Base-by-base conservation (phyloP, 2,113 vertebrate genomes). In the Chaetops frenatus region DNA sequence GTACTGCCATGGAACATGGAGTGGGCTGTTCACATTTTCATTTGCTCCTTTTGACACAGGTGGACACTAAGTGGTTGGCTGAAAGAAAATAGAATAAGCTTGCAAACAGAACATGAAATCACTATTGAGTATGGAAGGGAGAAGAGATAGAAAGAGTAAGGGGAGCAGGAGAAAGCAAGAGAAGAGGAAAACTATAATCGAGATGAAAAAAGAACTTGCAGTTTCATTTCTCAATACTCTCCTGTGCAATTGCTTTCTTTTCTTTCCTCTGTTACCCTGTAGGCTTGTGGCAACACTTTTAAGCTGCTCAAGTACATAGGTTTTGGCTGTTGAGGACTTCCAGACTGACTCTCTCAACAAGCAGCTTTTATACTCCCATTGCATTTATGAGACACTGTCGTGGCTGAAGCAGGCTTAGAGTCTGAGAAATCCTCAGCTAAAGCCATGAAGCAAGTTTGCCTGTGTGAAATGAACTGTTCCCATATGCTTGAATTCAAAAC, bases 321-420 rank as follows among this genome's bases (percentile, higher is more conserved):
- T 44, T 60, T 79, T 53, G n/a, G 21, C 23, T 79, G 12, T 60
- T 87, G 6, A 65, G 58, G 23, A 56, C 69, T 86, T 83, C 15
- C 24, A 53, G 25, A 64, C 15, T 48, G 44, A 51, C 16, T 74
- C 15, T 57, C 15, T 44, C 60, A 71, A 74, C 16, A 35, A 23
- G 18, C 19, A 65, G 14, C 19, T 50, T 58, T 78, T 66, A 31
- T 58, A 11, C 6, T 53, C 2, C 22, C 3, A 1, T 74, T 72
- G 51, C 22, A 60, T 2, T 1, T 40, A 47, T 2, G 0, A 6
- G 8, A 2, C 15, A 67, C 12, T 19, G 48, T 64, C 10, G 31
- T 56, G n/a, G n/a, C n/a, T n/a, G n/a, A n/a, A n/a, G n/a, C n/a
- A n/a, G n/a, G n/a, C n/a, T n/a, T n/a, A n/a, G n/a, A n/a, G n/a